Evolutionary conservation across 1,140 invertebrate species (phyloP), one percentile per base, ranked within the genome.

Genomic region (Tetraneura akinire): DNA sequence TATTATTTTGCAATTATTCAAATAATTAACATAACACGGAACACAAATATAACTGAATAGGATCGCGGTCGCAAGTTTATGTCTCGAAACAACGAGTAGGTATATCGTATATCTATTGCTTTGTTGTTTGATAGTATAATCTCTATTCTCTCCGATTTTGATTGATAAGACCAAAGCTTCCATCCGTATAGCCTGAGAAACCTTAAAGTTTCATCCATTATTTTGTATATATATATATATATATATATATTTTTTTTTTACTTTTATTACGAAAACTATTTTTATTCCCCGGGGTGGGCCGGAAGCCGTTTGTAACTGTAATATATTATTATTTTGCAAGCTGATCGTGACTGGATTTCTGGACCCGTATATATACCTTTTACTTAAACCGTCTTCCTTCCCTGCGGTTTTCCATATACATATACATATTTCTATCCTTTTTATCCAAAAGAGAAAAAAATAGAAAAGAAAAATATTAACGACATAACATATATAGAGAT

Each of bases 281-380:
- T 57, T 60, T 78, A 78, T 78, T 57, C 53, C 73, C 55, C n/a
- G 16, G 73, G 73, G 32, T 23, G 32, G 37, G 45, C 73, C 53
- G 73, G 55, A 78, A 60, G 73, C 73, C 55, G 53, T 60, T 60
- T 60, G 73, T 60, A 78, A 78, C 53, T 60, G 55, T 60, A 78
- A 78, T 78, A 60, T 78, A 78, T 78, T 78, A 78, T 60, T 78
- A 78, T 78, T 78, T 78, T 42, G 32, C 68, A 23, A 68, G 37
- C 71, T 29, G 71, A 78, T 60, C 73, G 73, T 78, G 73, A 78
- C 73, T 55, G 73, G 73, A 78, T 78, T 78, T 78, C 73, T 45
- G 73, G 73, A 78, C 73, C 73, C 73, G 21, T 57, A 57, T 74
- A 57, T 74, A 74, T 74, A 74, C 71, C 53, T 74, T 74, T 74